Conservation (phyloP, 1,140 invertebrate genomes). For the Zaprionus lachaisei region DNA sequence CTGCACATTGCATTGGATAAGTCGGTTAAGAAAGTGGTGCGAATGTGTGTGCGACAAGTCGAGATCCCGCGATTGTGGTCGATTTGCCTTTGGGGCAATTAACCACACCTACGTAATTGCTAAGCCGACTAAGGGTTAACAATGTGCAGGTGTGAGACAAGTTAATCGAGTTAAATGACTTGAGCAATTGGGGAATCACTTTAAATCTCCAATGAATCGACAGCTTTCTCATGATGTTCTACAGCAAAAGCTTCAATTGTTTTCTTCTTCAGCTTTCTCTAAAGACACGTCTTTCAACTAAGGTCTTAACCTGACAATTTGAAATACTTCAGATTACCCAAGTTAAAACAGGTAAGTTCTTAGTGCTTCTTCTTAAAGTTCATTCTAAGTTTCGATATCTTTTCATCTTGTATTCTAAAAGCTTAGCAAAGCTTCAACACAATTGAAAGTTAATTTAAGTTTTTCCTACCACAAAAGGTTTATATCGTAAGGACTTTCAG, state of each 20-base stretch:
- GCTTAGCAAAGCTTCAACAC: neutral
- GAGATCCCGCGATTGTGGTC: neutral
- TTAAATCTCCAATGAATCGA: no score
- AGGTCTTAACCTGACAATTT: no score
- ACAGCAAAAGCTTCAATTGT: no score
- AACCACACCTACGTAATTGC: slow-evolving; percentile 5
- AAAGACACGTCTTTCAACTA: no score
- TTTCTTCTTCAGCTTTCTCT: no score
- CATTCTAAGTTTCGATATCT: no score
- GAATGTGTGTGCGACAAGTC: neutral
- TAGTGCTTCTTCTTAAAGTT: no score
- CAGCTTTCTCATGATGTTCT: no score
- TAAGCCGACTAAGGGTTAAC: neutral
- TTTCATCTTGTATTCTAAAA: neutral
- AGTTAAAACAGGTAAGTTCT: no score
- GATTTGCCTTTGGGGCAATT: slow-evolving; percentile 1
- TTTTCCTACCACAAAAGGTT: neutral
- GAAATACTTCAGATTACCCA: no score
- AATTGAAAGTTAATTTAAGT: neutral
- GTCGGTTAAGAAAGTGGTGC: neutral
- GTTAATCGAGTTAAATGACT: slow-evolving; percentile 5
- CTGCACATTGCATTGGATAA: slow-evolving; percentile 7
- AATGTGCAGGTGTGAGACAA: neutral
- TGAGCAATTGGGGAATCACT: neutral
- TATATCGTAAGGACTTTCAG: neutral